phyloP scores from a whole-genome alignment of 2,113 vertebrate species.

The Phrynosoma platyrhinos region DNA sequence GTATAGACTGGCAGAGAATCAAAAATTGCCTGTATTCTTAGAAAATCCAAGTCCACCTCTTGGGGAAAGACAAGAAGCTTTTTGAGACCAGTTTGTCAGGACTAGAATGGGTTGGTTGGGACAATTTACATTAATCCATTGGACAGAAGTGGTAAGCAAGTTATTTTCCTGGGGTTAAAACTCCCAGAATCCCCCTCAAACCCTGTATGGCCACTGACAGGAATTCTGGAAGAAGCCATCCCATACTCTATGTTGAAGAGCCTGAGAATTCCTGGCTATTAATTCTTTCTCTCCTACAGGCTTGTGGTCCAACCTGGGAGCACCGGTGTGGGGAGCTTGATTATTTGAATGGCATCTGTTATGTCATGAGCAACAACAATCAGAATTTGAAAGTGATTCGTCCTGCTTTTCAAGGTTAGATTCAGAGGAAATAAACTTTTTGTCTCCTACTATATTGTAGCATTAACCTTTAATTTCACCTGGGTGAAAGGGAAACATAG shows the following conservation, averaged over 20 bases:
- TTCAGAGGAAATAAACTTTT: not conserved
- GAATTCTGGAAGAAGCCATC: not conserved
- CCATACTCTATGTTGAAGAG: not conserved
- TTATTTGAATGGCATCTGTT: conserved; percentile 30
- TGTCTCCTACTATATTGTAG: not conserved
- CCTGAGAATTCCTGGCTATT: not conserved
- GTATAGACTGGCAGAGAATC: not conserved
- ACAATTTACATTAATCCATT: not conserved
- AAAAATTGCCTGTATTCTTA: not conserved
- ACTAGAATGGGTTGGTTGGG: not conserved
- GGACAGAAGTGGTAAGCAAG: too few relatives aligned
- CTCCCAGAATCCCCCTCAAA: too few relatives aligned
- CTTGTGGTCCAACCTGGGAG: conserved; percentile 36
- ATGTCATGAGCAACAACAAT: not conserved
- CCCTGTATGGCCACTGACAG: too few relatives aligned
- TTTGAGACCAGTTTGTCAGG: not conserved
- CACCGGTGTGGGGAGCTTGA: not conserved
- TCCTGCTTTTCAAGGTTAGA: conserved; percentile 36
- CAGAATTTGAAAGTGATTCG: not conserved
- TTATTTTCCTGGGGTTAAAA: too few relatives aligned
- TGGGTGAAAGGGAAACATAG: too few relatives aligned
- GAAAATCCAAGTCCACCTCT: not conserved
- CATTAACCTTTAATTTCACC: not conserved
- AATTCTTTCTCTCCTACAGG: not conserved
- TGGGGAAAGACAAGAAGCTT: not conserved